Evolutionary conservation across 2,113 vertebrate genomes (phyloP).

Genomic region (Alexandromys fortis): DNA sequence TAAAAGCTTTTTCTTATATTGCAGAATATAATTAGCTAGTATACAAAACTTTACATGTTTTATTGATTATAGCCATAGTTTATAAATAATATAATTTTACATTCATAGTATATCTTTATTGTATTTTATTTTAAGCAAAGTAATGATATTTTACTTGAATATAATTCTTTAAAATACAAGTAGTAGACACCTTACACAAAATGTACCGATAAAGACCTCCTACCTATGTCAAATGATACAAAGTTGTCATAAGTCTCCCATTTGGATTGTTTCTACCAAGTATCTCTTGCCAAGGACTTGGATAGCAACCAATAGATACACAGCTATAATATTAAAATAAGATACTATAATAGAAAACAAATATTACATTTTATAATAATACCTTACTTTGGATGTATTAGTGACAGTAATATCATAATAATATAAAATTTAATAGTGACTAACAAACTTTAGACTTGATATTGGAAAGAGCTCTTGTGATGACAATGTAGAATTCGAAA

Average conservation of each 20-base stretch:
- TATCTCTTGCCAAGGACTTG: not conserved
- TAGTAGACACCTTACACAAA: not conserved
- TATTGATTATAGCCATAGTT: constrained; percentile 22
- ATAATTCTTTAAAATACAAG: not conserved
- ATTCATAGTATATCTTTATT: constrained; percentile 19
- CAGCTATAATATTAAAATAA: not conserved
- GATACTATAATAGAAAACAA: not conserved
- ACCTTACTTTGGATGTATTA: not conserved
- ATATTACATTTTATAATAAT: not conserved
- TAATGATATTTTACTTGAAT: not conserved
- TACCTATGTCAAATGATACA: not conserved
- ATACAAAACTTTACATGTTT: constrained; percentile 26
- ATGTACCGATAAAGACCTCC: not conserved
- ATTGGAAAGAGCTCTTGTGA: not conserved
- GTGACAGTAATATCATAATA: not conserved
- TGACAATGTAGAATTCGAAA: not conserved
- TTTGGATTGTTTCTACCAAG: not conserved
- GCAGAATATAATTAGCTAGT: not conserved
- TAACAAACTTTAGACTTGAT: constrained; percentile 15
- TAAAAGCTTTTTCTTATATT: not conserved
- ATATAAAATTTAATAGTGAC: constrained; percentile 1
- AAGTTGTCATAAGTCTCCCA: not conserved
- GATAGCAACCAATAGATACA: not conserved
- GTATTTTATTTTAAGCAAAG: constrained; percentile 32
- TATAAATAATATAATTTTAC: constrained; percentile 25